Conservation (phyloP, 92 coral and sea anemone species). For the Zoanthus solanderi region DNA sequence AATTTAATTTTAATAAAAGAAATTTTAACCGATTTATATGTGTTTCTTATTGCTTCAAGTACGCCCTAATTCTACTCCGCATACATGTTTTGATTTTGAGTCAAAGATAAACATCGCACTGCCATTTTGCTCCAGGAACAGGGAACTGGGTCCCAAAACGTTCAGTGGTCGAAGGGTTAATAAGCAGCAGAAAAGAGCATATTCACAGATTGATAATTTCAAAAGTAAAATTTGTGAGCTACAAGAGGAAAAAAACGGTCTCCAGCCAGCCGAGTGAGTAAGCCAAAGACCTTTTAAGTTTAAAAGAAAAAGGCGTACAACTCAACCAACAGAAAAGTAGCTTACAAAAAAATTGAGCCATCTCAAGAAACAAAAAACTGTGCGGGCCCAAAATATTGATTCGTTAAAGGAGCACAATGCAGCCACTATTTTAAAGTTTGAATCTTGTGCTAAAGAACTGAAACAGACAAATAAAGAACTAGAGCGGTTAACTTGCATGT, state of each 20-base stretch:
- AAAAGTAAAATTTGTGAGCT: slow-evolving; percentile 48
- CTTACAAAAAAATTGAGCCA: not conserved
- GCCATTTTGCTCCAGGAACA: too few species aligned
- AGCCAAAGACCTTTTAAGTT: slow-evolving; percentile 30
- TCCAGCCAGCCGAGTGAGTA: not conserved
- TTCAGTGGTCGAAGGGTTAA: not conserved
- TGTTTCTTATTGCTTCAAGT: too few species aligned
- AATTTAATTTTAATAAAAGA: too few species aligned
- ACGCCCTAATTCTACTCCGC: too few species aligned
- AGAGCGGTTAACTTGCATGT: slow-evolving; percentile 16
- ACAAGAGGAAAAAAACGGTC: slow-evolving; percentile 41
- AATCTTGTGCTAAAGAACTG: slow-evolving; percentile 12
- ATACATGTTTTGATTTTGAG: too few species aligned
- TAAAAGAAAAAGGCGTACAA: slow-evolving; percentile 42
- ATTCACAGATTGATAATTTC: not conserved
- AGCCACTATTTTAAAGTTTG: slow-evolving; percentile 48
- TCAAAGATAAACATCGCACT: too few species aligned
- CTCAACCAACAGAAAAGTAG: slow-evolving; percentile 46
- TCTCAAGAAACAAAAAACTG: too few species aligned
- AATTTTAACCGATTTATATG: too few species aligned
- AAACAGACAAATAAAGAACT: slow-evolving; percentile 39
- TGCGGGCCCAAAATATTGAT: too few species aligned
- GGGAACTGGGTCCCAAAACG: too few species aligned
- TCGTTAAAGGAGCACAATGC: slow-evolving; percentile 43
- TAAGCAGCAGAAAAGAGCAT: not conserved